phyloP scores from a whole-genome alignment of 92 coral and sea anemone genomes.

The Epizoanthus illoricatus region DNA sequence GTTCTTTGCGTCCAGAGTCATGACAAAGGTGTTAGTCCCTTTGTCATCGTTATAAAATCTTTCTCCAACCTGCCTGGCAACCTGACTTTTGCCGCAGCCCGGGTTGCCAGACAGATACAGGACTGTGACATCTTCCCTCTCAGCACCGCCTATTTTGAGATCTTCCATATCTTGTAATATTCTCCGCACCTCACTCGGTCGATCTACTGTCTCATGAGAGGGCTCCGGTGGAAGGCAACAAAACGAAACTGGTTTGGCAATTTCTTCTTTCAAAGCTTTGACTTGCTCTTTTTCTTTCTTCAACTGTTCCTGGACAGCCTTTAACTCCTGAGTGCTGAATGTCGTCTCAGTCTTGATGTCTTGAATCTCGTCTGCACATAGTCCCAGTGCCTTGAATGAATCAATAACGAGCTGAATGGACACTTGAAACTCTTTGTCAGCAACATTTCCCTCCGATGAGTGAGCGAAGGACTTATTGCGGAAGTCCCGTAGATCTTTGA shows the following conservation, averaged over 20 bases:
- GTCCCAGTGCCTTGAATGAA: constrained; percentile 13
- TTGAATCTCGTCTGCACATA: background rate
- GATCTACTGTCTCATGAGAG: constrained; percentile 24
- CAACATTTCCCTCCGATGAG: background rate
- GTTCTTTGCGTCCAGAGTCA: constrained; percentile 50
- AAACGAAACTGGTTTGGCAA: constrained; percentile 31
- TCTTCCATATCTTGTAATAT: constrained; percentile 14
- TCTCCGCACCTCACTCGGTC: constrained; percentile 4
- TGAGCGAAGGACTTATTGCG: constrained; percentile 37
- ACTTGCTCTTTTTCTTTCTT: background rate
- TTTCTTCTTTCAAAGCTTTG: constrained; percentile 32
- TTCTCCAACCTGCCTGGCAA: constrained; percentile 28
- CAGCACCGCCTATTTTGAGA: constrained; percentile 2
- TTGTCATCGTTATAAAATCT: constrained; percentile 11
- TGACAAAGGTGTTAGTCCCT: constrained; percentile 30
- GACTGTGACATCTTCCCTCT: constrained; percentile 8
- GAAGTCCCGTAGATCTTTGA: constrained; percentile 31
- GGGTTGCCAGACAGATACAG: constrained; percentile 45
- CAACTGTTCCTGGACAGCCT: background rate
- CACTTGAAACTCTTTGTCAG: constrained; percentile 11
- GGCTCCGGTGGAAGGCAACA: constrained; percentile 44
- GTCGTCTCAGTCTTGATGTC: background rate
- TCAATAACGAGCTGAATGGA: background rate
- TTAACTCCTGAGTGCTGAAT: background rate
- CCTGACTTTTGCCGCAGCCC: constrained; percentile 47